Evolutionary conservation across 2,113 vertebrate genomes (phyloP), one percentile per base, ranked within the genome.

Genomic region (Paramormyrops kingsleyae): DNA sequence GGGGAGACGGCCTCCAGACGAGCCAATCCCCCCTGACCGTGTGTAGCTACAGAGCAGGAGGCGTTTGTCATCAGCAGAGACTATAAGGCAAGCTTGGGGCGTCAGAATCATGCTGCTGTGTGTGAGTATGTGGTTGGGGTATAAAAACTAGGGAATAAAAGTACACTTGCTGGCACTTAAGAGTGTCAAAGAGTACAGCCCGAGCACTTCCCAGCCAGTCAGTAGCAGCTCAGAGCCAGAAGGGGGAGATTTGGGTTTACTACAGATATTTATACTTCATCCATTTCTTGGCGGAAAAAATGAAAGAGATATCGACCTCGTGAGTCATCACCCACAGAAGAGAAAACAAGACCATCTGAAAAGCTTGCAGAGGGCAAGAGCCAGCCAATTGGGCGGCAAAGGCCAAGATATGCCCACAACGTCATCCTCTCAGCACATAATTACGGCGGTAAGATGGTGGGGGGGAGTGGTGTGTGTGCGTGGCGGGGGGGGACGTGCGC

Each of bases 401-500:
- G 92, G 87, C 92, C 90, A 92, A 92, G 92, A 90, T 91, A 90
- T 3, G 31, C 4, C 31, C 5, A 0, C 70, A n/a, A 39, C 4
- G 31, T 77, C 56, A 56, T 59, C 42, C 49, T 83, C 92, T 90
- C 21, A 52, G 59, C 47, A 39, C 77, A 24, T 89, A 92, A 90
- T 35, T 93, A 44, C 86, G 84, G 92, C 92, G 91, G 93, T 95
- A 94, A 90, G 80, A 90, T 91, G 91, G 88, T 47, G 49, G 59
- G 89, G 42, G 42, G 42, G 42, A 0, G 42, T 1, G 35, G 35
- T 1, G 42, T 0, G 42, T 91, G 77, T 62, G 49, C 92, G 97
- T 99, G 35, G 39, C 0, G 39, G 39, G 39, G 39, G 44, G 42
- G 42, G 42, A 91, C 91, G 77, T 59, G 49, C 92, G 97, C 97